Conservation (phyloP, 2,888 invertebrate species). For the Tipula lateralis region DNA sequence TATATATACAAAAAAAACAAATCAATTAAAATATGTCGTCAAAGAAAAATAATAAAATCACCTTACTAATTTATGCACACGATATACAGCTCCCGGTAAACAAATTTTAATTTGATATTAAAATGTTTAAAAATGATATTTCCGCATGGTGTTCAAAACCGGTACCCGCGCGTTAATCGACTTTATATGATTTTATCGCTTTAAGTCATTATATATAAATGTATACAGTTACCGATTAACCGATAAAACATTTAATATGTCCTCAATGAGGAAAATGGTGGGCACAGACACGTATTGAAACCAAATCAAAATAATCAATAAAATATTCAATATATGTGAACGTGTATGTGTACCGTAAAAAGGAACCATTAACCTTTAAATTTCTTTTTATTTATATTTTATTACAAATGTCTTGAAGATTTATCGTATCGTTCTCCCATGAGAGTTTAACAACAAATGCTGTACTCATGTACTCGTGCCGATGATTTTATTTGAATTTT, state of each 20-base stretch:
- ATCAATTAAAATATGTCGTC: neutral
- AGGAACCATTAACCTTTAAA: slow-evolving; percentile 19
- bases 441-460: neutral
- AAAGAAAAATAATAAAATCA: neutral
- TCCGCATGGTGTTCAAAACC: neutral
- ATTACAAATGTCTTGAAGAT: slow-evolving; percentile 5
- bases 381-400: neutral
- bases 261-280: neutral
- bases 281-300: neutral
- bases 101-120: neutral
- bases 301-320: neutral
- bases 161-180: neutral
- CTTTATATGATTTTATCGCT: neutral
- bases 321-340: neutral
- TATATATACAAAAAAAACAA: neutral
- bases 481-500: neutral
- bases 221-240: neutral
- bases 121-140: neutral
- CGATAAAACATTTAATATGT: neutral
- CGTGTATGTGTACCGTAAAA: neutral
- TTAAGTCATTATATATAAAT: neutral
- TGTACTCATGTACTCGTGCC: neutral
- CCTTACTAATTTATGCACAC: neutral
- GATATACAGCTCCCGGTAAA: neutral
- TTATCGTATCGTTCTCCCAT: neutral